Evolutionary conservation across 2,888 invertebrate species (phyloP).

Genomic region (Timema cristinae): DNA sequence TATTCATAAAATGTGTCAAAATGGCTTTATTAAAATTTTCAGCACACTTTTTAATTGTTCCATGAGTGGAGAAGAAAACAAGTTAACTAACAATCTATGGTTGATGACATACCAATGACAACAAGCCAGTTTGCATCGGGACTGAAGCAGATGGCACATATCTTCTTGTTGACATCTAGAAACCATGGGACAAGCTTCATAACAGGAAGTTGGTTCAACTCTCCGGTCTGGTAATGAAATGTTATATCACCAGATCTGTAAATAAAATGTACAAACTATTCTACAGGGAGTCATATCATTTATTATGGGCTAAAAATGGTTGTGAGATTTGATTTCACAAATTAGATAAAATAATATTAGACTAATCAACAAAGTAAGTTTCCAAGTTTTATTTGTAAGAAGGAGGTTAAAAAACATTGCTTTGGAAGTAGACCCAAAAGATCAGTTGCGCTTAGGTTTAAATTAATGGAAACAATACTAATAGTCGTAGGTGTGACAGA

Average conservation of each 20-base stretch:
- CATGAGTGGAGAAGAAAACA: not conserved
- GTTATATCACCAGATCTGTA: conserved; percentile 35
- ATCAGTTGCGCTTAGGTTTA: no score
- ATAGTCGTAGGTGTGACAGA: no score
- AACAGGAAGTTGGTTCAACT: conserved; percentile 26
- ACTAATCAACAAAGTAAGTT: no score
- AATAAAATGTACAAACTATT: conserved; percentile 13
- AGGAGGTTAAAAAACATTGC: no score
- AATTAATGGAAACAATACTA: no score
- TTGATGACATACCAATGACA: conserved; percentile 42
- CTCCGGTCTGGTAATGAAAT: conserved; percentile 30
- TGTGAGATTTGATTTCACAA: no score
- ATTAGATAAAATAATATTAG: no score
- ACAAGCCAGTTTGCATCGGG: conserved; percentile 75
- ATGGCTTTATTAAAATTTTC: not conserved
- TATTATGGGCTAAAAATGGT: no score
- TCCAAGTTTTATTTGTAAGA: no score
- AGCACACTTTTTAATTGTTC: not conserved
- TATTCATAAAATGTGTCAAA: not conserved
- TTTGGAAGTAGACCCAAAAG: no score
- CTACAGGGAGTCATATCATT: not conserved
- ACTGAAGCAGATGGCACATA: conserved; percentile 67
- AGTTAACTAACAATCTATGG: not conserved
- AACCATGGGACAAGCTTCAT: conserved; percentile 38
- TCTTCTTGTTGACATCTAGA: conserved; percentile 36